phyloP scores from a whole-genome alignment of 2,888 invertebrate genomes.

The Nasonia oneida region DNA sequence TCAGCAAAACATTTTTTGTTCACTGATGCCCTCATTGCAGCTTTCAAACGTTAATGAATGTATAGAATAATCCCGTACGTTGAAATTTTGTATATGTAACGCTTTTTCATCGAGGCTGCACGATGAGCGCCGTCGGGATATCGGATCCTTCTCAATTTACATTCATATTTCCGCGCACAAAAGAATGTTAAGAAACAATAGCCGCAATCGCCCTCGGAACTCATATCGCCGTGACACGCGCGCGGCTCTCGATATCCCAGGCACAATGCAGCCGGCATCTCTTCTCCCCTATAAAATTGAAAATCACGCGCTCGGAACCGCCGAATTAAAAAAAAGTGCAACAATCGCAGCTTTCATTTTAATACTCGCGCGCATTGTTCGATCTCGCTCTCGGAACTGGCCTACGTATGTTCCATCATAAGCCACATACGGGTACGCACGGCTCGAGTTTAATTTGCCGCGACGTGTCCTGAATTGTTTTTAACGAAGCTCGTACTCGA shows the following conservation, averaged over 20 bases:
- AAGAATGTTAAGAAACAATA: slow-evolving; percentile 1
- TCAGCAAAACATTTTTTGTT: no score
- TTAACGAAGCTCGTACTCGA: slow-evolving; percentile 40
- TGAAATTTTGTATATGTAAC: neutral
- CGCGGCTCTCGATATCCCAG: neutral
- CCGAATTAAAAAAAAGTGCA: slow-evolving; percentile 11
- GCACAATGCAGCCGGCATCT: neutral
- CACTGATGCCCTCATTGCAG: no score
- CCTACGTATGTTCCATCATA: neutral
- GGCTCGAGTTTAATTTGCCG: slow-evolving; percentile 25
- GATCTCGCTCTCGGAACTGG: neutral
- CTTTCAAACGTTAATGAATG: neutral
- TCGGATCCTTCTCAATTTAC: slow-evolving; percentile 5
- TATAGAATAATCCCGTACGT: neutral
- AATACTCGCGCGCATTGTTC: slow-evolving; percentile 13
- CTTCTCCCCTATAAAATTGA: neutral
- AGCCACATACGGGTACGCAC: neutral
- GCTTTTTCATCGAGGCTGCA: neutral
- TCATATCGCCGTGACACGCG: slow-evolving; percentile 6
- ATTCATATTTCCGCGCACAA: neutral
- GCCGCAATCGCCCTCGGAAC: neutral
- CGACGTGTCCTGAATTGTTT: slow-evolving; percentile 39
- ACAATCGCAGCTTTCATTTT: slow-evolving; percentile 7
- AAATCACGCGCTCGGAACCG: neutral
- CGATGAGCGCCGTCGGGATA: neutral